Base-by-base conservation (phyloP, 2,113 vertebrate genomes). In the Hippocampus comes region DNA sequence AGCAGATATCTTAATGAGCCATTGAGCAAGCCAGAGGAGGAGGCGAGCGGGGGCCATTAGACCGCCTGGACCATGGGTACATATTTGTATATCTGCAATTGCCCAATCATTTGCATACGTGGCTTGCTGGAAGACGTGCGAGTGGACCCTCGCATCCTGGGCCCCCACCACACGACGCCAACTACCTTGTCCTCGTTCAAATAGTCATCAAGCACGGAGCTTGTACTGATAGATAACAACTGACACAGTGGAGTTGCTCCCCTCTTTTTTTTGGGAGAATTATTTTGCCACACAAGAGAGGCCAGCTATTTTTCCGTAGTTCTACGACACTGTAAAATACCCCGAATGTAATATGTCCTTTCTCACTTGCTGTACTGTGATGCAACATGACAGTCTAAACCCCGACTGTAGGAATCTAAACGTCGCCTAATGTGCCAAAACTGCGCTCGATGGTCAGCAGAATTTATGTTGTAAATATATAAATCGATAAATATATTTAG, bases 61-160 rank as follows among this genome's bases (percentile, higher is more conserved):
- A 81, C 79, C 42, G 61, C 14, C 12, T 65, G 76, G 85, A 84
- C 87, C 79, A 56, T 78, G 81, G 89, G 87, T 86, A 90, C 90
- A 91, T 91, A 89, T 90, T 90, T 91, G 89, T 90, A 91, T 89
- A 88, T 90, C 88, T 88, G 79, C 86, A 90, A 91, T 89, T 88
- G 89, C 81, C 82, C 82, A 60, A 86, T 90, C 86, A 89, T 91
- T 90, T 90, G 86, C 86, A 90, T 88, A 89, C 73, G 74, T 43
- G 79, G 81, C 81, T 74, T 71, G 82, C 78, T 82, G 65, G 66
- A 82, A 79, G 73, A 78, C 42, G 80, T 74, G 82, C 74, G 72
- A 60, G 74, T 72, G 49, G 60, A 48, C 34, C 66, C 60, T 84
- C 53, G 68, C 34, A 75, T 72, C 74, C 73, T 41, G 68, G 75